Conservation (phyloP, 2,888 invertebrate genomes). For the Protophormia terraenovae region DNA sequence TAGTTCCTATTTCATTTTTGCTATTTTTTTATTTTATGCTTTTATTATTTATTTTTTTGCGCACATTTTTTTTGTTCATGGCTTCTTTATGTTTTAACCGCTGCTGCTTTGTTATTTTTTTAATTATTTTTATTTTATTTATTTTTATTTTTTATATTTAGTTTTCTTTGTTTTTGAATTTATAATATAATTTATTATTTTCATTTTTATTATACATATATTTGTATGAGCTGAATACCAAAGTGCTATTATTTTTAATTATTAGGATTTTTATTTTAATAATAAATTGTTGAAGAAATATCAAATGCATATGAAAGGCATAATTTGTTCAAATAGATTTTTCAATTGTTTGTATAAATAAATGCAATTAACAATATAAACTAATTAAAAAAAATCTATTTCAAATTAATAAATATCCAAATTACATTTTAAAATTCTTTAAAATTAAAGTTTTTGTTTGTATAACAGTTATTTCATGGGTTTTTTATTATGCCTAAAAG, state of each 20-base stretch:
- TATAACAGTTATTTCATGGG: background rate
- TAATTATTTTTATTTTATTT: slow-evolving; percentile 46
- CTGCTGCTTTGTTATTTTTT: slow-evolving; percentile 65
- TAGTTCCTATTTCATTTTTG: slow-evolving; percentile 55
- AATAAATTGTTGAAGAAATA: background rate
- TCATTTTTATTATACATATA: background rate
- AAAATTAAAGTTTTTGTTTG: background rate
- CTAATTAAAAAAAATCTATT: too few species aligned
- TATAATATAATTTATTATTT: background rate
- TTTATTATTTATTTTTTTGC: slow-evolving; percentile 50
- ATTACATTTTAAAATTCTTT: too few species aligned
- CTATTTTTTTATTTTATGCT: slow-evolving; percentile 43
- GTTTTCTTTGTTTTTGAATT: slow-evolving; percentile 33
- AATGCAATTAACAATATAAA: too few species aligned
- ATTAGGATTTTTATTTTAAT: slow-evolving; percentile 18
- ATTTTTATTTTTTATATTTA: slow-evolving; percentile 41
- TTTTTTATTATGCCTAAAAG: slow-evolving; percentile 15
- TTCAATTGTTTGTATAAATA: too few species aligned
- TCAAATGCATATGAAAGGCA: background rate
- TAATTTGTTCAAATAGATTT: too few species aligned
- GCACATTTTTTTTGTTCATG: slow-evolving; percentile 57
- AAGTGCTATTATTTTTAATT: slow-evolving; percentile 62
- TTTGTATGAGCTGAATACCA: slow-evolving; percentile 62
- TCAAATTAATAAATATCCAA: too few species aligned
- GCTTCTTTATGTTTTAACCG: slow-evolving; percentile 50